These are phyloP conservation scores for Oscheius myriophilus DNA, from an alignment of 2,888 invertebrate genomes.

Conservation along the genomic window DNA sequence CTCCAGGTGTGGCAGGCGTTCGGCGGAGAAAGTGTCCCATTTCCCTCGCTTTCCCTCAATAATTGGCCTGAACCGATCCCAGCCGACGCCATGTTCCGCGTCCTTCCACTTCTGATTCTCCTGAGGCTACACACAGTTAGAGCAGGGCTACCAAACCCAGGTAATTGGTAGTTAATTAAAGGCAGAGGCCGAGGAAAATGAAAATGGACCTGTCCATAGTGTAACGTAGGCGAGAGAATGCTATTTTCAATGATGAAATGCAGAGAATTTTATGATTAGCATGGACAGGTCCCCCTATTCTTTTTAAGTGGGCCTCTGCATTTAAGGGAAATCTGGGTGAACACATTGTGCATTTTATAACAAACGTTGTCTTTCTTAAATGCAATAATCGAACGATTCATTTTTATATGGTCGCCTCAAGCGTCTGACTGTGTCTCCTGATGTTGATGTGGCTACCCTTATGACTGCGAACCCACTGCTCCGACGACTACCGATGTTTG, in stretches of 20 bases:
- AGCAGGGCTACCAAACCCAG: slow-evolving; percentile 6
- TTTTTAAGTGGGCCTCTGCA: too few relatives aligned
- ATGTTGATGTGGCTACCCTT: slow-evolving; percentile 12
- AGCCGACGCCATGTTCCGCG: not conserved
- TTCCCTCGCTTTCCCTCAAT: slow-evolving; percentile 26
- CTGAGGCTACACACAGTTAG: slow-evolving; percentile 1
- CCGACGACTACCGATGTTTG: slow-evolving; percentile 14
- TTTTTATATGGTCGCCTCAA: slow-evolving; percentile 6
- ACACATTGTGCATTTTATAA: too few relatives aligned
- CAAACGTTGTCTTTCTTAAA: too few relatives aligned
- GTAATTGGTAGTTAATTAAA: too few relatives aligned
- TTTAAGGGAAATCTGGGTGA: too few relatives aligned
- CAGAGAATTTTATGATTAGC: too few relatives aligned
- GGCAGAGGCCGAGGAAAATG: too few relatives aligned
- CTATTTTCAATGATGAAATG: too few relatives aligned
- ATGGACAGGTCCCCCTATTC: too few relatives aligned
- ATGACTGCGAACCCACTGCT: slow-evolving; percentile 16
- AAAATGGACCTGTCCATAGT: too few relatives aligned
- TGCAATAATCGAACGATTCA: too few relatives aligned
- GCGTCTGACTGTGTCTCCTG: slow-evolving; percentile 9
- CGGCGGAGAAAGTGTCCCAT: slow-evolving; percentile 16
- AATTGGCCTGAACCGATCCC: slow-evolving; percentile 27
- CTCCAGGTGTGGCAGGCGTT: slow-evolving; percentile 1
- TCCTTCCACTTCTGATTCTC: slow-evolving; percentile 5
- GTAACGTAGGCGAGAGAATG: too few relatives aligned